Evolutionary conservation across 2,888 invertebrate species (phyloP), one percentile per base, ranked within the genome.

Genomic region (Athetis lepigone): DNA sequence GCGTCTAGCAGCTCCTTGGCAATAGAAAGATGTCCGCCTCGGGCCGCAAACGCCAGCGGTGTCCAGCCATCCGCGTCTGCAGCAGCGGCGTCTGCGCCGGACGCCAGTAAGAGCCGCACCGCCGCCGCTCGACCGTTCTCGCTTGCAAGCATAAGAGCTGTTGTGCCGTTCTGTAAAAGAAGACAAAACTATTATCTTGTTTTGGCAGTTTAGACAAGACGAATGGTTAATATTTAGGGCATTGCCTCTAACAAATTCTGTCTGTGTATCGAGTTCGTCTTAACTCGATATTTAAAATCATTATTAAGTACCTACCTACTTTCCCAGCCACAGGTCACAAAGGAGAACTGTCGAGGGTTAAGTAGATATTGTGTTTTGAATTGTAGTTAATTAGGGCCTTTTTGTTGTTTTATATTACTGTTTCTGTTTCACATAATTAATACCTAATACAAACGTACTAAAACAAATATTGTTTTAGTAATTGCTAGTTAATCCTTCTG

Each of bases 11-110:
- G 92, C 77, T 98, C 97, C 73, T 96, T 95, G 57, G 98, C 98
- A 55, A 98, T 96, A 83, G 98, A 97, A 27, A 97, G 94, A 89
- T 98, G 97, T 0, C 99, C 99, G 82, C 97, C 98, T 83, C 98
- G 98, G 5, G 99, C 96, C 18, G 99, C 99, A 91, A 98, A 98
- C 74, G 98, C 95, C 67, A 99, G 92, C 7, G 99, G 96, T 43
- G 98, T 97, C 98, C 99, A 99, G 80, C 98, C 98, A 88, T 99
- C 99, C 84, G 96, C 96, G 92, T 99, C 99, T 84, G 98, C 97
- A 13, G 97, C 97, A 90, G 98, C 97, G 18, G 98, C 97, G 93
- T 99, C 99, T 33, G 99, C 99, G 65, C 98, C 98, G 88, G 98
- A 97, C 58, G 97, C 96, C 77, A 99, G 95, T 70, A 99, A 96